Evolutionary conservation across 2,888 invertebrate genomes (phyloP).

Genomic region (Hermaeophaga mercurialis): DNA sequence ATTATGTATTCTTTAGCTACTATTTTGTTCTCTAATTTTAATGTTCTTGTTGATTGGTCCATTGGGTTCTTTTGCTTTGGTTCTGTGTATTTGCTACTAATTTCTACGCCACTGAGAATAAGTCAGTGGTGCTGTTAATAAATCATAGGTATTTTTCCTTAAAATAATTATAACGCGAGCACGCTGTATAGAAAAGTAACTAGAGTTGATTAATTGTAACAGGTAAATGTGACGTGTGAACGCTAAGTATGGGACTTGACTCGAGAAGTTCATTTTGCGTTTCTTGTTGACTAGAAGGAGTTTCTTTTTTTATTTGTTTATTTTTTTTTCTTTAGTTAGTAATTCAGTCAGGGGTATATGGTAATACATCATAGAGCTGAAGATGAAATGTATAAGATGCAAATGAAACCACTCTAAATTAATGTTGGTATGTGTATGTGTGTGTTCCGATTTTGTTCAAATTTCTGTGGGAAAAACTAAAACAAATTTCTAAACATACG

Average conservation of each 20-base stretch:
- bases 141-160: constrained; percentile 22
- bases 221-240: constrained; percentile 28
- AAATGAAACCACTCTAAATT: too few relatives aligned
- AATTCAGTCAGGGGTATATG: background rate
- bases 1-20: too few relatives aligned
- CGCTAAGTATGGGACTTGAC: constrained; percentile 12
- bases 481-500: too few relatives aligned
- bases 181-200: constrained; percentile 30
- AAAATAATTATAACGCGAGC: constrained; percentile 29
- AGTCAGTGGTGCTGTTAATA: constrained; percentile 23
- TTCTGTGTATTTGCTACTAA: too few relatives aligned
- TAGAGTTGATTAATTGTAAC: constrained; percentile 28
- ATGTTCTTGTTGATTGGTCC: too few relatives aligned
- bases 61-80: too few relatives aligned
- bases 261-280: constrained; percentile 8
- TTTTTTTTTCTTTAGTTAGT: constrained; percentile 1
- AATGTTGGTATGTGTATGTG: too few relatives aligned
- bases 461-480: too few relatives aligned
- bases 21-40: too few relatives aligned
- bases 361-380: constrained; percentile 3
- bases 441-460: too few relatives aligned
- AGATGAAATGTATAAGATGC: too few relatives aligned
- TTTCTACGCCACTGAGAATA: constrained; percentile 1
- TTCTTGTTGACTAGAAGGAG: constrained; percentile 4
- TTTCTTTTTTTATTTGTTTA: background rate